Conservation (phyloP, 2,797 vertebrate species). For the Chiroxiphia lanceolata region DNA sequence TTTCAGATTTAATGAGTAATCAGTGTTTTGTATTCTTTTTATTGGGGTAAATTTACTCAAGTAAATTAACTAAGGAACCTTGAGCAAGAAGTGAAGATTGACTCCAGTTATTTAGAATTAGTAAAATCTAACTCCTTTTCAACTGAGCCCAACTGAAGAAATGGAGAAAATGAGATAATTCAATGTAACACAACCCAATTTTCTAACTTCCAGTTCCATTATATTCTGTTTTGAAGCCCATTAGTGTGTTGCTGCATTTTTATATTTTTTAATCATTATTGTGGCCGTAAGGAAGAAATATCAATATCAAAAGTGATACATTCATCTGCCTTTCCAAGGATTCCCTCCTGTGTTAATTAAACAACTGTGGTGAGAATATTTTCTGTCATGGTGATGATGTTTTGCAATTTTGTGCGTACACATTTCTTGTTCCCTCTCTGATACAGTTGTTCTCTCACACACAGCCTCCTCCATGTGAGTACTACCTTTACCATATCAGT, state of each 20-base stretch:
- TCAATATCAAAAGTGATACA: background rate
- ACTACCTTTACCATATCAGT: background rate
- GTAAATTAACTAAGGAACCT: background rate
- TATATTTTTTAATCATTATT: background rate
- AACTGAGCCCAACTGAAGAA: background rate
- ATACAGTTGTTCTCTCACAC: background rate
- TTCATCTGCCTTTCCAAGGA: background rate
- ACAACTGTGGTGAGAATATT: background rate
- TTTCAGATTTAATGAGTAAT: background rate
- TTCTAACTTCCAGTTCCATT: background rate
- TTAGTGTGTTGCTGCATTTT: background rate
- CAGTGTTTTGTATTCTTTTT: background rate
- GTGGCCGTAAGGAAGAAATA: background rate
- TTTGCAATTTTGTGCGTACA: background rate
- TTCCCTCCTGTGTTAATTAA: background rate
- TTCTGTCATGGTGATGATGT: background rate
- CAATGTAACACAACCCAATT: background rate
- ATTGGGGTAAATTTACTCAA: background rate
- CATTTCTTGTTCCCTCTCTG: background rate
- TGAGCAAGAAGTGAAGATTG: background rate
- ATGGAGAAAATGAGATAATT: background rate
- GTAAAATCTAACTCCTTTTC: background rate
- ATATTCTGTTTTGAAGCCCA: background rate
- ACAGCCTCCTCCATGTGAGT: background rate
- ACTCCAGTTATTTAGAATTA: background rate